Evolutionary conservation across 2,888 invertebrate species (phyloP).

Genomic region (Zygogramma bicolorata): DNA sequence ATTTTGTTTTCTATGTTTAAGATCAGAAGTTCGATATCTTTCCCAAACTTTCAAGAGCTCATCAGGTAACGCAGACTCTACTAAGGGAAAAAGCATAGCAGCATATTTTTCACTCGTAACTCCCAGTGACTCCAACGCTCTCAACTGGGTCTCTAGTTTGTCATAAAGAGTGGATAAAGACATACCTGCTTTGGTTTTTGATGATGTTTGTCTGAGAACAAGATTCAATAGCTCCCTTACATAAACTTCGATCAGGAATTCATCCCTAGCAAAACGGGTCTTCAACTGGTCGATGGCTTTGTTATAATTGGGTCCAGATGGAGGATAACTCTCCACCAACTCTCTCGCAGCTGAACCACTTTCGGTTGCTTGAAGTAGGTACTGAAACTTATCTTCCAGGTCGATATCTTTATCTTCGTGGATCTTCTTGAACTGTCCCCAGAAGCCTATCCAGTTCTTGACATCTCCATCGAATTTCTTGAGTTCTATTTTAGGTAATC

Average conservation of each 20-base stretch:
- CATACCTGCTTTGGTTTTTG: slow-evolving; percentile 12
- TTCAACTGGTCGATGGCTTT: slow-evolving; percentile 11
- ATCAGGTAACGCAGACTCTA: slow-evolving; percentile 9
- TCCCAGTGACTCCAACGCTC: slow-evolving; percentile 8
- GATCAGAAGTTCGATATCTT: not conserved
- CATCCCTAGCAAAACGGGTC: slow-evolving; percentile 28
- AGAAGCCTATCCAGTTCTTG: slow-evolving; percentile 26
- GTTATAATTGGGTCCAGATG: slow-evolving; percentile 18
- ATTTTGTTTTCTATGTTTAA: not conserved
- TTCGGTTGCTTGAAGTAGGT: slow-evolving; percentile 30
- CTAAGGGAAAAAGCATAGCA: not conserved
- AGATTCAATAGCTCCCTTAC: slow-evolving; percentile 21
- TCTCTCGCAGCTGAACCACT: slow-evolving; percentile 13
- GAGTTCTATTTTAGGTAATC: not conserved
- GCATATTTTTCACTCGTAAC: slow-evolving; percentile 3
- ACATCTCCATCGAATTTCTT: slow-evolving; percentile 21
- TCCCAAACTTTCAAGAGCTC: slow-evolving; percentile 9
- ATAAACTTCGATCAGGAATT: slow-evolving; percentile 24
- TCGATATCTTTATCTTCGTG: slow-evolving; percentile 25
- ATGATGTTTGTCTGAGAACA: slow-evolving; percentile 17
- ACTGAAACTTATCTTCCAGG: slow-evolving; percentile 29
- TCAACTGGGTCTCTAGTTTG: slow-evolving; percentile 7
- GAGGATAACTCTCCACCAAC: slow-evolving; percentile 29
- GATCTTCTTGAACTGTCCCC: slow-evolving; percentile 29
- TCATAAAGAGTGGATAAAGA: slow-evolving; percentile 6